Percentiles rank a stretch among this genome's conserved stretches.
Conservation (phyloP, 2,113 vertebrate genomes). For the Sterna hirundo region DNA sequence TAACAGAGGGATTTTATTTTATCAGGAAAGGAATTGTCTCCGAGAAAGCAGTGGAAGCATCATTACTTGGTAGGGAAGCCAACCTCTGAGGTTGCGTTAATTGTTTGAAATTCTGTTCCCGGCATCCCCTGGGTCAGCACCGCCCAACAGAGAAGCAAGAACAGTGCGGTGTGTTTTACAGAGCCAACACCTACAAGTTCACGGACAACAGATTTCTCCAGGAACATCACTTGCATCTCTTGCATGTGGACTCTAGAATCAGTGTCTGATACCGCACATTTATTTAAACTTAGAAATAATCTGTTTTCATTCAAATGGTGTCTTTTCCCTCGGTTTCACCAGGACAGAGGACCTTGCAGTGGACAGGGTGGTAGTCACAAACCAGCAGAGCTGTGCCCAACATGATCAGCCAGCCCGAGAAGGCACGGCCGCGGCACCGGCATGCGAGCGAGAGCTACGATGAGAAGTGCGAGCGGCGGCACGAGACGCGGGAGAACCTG, state of each 20-base stretch:
- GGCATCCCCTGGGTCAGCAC: background rate
- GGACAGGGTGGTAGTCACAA: rapidly evolving
- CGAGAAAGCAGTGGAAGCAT: background rate
- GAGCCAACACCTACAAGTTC: rapidly evolving
- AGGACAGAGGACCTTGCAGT: background rate
- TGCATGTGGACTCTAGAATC: background rate
- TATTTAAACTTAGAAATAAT: rapidly evolving
- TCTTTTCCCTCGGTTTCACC: background rate
- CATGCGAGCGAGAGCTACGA: slow-evolving; percentile 69
- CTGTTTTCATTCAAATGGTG: rapidly evolving
- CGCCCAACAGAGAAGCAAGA: background rate
- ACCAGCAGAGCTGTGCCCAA: background rate
- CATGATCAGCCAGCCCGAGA: slow-evolving; percentile 44
- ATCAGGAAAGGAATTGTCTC: background rate
- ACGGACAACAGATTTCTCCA: too few species aligned
- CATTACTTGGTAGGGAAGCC: background rate
- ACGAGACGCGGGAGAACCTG: slow-evolving; percentile 57
- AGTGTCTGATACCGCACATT: rapidly evolving
- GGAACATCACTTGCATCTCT: background rate
- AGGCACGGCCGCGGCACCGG: background rate
- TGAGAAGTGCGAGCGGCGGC: slow-evolving; percentile 70
- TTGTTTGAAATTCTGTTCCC: background rate
- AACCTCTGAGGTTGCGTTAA: background rate
- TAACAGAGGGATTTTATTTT: background rate
- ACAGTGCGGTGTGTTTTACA: rapidly evolving